Evolutionary conservation across 2,113 vertebrate species (phyloP).

Genomic region (Alethe diademata): DNA sequence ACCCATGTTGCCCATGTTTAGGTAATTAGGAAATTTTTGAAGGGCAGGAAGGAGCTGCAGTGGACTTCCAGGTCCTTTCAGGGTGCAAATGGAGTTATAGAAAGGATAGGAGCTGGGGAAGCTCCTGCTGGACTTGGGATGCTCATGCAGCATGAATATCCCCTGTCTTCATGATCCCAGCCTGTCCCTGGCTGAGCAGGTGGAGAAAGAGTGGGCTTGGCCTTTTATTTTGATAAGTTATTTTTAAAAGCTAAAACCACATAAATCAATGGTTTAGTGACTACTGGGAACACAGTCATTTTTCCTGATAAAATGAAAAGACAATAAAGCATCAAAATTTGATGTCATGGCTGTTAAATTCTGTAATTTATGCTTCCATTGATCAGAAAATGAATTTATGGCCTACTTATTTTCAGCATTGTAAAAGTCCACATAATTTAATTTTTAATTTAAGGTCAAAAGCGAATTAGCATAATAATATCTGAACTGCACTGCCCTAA

Average conservation of each 20-base stretch:
- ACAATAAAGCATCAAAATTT: neutral
- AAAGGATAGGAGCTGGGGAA: neutral
- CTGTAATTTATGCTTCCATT: neutral
- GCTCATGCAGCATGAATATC: neutral
- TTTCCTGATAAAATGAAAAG: neutral
- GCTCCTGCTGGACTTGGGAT: neutral
- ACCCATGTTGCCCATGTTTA: rapidly evolving
- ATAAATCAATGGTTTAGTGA: neutral
- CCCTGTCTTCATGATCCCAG: neutral
- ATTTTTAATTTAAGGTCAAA: slow-evolving; percentile 28
- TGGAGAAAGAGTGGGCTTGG: neutral
- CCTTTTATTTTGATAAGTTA: neutral
- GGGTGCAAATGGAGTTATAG: neutral
- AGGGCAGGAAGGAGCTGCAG: neutral
- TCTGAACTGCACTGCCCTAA: neutral
- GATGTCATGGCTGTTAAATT: neutral
- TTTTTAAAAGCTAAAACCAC: neutral
- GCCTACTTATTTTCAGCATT: neutral
- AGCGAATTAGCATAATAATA: neutral
- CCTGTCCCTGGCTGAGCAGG: rapidly evolving
- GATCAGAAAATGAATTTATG: slow-evolving; percentile 24
- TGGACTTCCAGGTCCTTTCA: neutral
- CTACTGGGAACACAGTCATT: neutral
- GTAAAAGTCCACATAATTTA: neutral
- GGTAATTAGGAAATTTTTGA: neutral